Conservation (phyloP, 2,797 vertebrate genomes). For the Pipistrellus kuhlii region DNA sequence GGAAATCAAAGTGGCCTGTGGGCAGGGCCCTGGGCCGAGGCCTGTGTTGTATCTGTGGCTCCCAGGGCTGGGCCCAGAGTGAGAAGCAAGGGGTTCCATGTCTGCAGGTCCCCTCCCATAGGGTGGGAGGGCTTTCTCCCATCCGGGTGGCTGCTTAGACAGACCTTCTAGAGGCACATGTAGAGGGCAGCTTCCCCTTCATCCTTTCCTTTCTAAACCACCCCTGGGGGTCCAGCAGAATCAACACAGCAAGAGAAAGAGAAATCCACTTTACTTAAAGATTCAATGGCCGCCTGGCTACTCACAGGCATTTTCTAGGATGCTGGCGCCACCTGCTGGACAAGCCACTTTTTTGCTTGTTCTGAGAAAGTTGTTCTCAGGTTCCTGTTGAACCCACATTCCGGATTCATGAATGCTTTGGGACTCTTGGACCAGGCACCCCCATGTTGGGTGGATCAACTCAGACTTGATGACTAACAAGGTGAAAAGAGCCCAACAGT, state of each 20-base stretch:
- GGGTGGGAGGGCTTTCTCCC: background rate
- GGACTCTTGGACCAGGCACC: background rate
- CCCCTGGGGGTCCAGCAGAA: background rate
- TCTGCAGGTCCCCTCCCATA: background rate
- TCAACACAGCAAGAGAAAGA: background rate
- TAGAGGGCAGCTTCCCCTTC: background rate
- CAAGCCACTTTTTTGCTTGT: too few species aligned
- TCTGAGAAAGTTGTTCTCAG: background rate
- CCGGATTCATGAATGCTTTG: background rate
- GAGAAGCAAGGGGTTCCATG: background rate
- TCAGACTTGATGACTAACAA: background rate
- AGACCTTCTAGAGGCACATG: background rate
- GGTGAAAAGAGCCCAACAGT: background rate
- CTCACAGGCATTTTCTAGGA: background rate
- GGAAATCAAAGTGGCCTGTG: background rate
- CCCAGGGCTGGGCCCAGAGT: accelerated
- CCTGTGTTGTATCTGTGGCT: background rate
- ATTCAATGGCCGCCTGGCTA: background rate
- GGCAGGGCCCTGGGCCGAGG: too few species aligned
- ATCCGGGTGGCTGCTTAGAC: accelerated
- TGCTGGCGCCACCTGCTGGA: constrained; percentile 59
- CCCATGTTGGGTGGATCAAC: background rate
- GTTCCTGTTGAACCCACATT: background rate
- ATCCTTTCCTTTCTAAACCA: background rate
- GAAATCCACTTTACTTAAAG: background rate